phyloP scores from a whole-genome alignment of 2,888 invertebrate genomes.

The Coenonympha glycerion region DNA sequence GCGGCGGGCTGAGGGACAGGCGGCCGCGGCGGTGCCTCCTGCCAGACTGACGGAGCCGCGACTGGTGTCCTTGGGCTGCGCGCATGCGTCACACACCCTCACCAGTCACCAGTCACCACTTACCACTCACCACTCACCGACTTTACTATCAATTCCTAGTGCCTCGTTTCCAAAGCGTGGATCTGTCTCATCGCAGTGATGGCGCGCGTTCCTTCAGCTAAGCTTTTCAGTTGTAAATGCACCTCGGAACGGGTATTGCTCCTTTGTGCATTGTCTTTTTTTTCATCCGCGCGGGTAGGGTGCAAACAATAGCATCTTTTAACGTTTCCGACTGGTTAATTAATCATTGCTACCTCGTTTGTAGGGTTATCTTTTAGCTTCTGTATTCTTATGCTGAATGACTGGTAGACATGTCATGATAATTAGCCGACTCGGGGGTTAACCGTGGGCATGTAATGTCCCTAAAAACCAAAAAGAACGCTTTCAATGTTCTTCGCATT shows the following conservation, averaged over 20 bases:
- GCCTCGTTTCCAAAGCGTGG: constrained; percentile 45
- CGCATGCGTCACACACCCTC: constrained; percentile 63
- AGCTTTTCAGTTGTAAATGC: constrained; percentile 30
- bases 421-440: no score
- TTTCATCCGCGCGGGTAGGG: constrained; percentile 32
- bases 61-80: constrained; percentile 61
- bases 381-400: no score
- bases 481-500: no score
- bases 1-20: constrained; percentile 45
- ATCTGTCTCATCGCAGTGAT: constrained; percentile 41
- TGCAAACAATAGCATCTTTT: constrained; percentile 16
- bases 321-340: background rate
- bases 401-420: no score
- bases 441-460: no score
- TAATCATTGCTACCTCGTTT: no score
- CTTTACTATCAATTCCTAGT: constrained; percentile 57
- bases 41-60: constrained; percentile 72
- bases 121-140: no score
- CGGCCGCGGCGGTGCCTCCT: constrained; percentile 62
- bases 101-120: no score
- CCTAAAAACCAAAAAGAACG: no score
- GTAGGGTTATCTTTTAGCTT: no score
- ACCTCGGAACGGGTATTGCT: constrained; percentile 30
- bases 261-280: constrained; percentile 33
- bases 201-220: constrained; percentile 37